Base-by-base conservation (phyloP, 2,113 vertebrate species). In the Rhinolophus ferrumequinum region DNA sequence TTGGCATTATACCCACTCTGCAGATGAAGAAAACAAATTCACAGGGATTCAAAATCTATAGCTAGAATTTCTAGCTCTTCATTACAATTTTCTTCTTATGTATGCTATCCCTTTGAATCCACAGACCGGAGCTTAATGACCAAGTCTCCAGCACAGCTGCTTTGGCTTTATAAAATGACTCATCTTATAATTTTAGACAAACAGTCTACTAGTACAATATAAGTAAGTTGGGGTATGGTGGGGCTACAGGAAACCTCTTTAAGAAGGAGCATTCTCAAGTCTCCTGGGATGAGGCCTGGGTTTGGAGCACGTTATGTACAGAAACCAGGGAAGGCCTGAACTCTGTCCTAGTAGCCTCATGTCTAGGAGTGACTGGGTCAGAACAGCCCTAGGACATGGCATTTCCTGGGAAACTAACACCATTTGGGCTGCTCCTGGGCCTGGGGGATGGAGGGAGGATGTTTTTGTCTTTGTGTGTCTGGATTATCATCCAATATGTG, bases 371-470 rank as follows among this genome's bases (percentile, higher is more conserved):
- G 38, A 60, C 33, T 67, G 35, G 10, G 13, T n/a, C 7, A 11
- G 9, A 14, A n/a, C 5, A 77, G 33, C 33, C 19, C n/a, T 12
- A 47, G 18, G 24, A 8, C 84, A 52, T 47, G 44, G 14, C 11
- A 69, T 14, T 88, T 76, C 60, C 44, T 83, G 15, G 44, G 18
- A 70, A 77, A 62, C 30, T 64, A 41, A 54, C 24, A 81, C 2
- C 3, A 13, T 44, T 54, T 26, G 1, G n/a, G n/a, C n/a, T 79
- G 9, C 4, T 82, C 7, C 16, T 2, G 73, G 16, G 13, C 4
- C 15, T 24, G 19, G 33, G 11, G 10, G 50, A 58, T 0, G 8
- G 14, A 66, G 3, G 24, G 5, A 35, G 3, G 33, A 19, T 0
- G 52, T 54, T 18, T 50, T 50, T 79, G 26, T 72, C 3, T 69